Percentiles rank a stretch among this genome's conserved stretches.
These are phyloP conservation scores for Mesorhabditis sp. DNA, from an alignment of 2,888 invertebrate genomes.

Conservation along the genomic window DNA sequence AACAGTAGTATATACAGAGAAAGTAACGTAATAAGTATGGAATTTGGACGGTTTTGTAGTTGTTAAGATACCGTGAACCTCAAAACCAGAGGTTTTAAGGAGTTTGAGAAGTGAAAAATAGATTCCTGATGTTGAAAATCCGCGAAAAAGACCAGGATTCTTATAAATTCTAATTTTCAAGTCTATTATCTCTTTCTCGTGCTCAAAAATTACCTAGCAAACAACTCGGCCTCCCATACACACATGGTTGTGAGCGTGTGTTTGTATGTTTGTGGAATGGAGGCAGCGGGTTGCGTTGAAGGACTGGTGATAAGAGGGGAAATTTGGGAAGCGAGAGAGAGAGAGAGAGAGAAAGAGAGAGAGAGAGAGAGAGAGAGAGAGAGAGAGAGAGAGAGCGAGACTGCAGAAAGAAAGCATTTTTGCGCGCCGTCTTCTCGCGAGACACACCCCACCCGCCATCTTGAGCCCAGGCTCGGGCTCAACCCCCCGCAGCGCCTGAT, in stretches of 20 bases:
- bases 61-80: no score
- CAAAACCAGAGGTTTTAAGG: no score
- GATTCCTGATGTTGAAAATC: constrained; percentile 19
- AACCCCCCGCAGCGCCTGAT: neutral
- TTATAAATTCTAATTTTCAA: neutral
- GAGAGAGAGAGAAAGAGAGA: constrained; percentile 10
- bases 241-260: no score
- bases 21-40: no score
- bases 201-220: neutral
- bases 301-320: neutral
- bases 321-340: constrained; percentile 7
- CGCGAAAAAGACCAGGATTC: constrained; percentile 4
- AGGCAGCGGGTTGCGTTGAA: neutral
- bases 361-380: constrained; percentile 9
- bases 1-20: no score
- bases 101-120: neutral
- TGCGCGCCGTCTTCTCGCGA: constrained; percentile 15
- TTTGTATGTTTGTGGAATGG: no score
- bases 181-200: constrained; percentile 7
- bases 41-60: no score
- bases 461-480: neutral
- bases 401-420: constrained; percentile 11
- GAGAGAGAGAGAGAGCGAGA: constrained; percentile 17
- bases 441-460: constrained; percentile 1
- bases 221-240: no score